Evolutionary conservation across 1,140 invertebrate species (phyloP), one percentile per base, ranked within the genome.

Genomic region (Meloidogyne floridensis): DNA sequence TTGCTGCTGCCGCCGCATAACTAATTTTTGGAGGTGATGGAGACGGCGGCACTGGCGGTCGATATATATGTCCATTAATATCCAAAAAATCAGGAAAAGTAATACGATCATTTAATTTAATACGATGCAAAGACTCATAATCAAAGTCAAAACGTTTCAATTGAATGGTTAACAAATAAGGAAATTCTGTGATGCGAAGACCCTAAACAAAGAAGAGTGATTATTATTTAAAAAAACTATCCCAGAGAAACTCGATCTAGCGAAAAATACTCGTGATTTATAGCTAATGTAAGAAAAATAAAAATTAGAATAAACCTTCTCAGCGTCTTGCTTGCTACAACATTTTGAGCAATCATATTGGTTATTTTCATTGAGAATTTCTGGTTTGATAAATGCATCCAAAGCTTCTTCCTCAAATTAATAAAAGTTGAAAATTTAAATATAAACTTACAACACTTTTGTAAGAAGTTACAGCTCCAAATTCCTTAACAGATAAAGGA

Each of bases 131-230:
- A 10, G 94, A 94, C 77, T 93, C 93, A 86, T 95, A 95, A 90
- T 96, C 95, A 91, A 96, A 96, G 91, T 96, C 95, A 91, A 96
- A 96, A 80, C 95, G 92, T 90, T 96, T 96, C 77, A 97, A 91
- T 89, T 96, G 95, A 81, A 97, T 90, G 0, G 94, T 95, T 15
- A 97, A 91, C 72, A 97, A 91, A 90, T 96, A 96, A 0, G 95
- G 95, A 91, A 96, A 95, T 80, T 94, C 93, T 11, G 93, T 93
- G 88, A 96, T 96, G 88, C 95, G 95, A 18, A 96, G 92, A 56
- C 95, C 95, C 90, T 81, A 59, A 90, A 87, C 80, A 90, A 51
- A 32, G 32, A 32, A 32, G 20, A 20, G 20, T 20, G 20, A 32
- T 32, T 32, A 32, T 32, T 32, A 32, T 20, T 20, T 32, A 32